Base-by-base conservation (phyloP, 2,888 invertebrate species). In the Dorcus hopei region DNA sequence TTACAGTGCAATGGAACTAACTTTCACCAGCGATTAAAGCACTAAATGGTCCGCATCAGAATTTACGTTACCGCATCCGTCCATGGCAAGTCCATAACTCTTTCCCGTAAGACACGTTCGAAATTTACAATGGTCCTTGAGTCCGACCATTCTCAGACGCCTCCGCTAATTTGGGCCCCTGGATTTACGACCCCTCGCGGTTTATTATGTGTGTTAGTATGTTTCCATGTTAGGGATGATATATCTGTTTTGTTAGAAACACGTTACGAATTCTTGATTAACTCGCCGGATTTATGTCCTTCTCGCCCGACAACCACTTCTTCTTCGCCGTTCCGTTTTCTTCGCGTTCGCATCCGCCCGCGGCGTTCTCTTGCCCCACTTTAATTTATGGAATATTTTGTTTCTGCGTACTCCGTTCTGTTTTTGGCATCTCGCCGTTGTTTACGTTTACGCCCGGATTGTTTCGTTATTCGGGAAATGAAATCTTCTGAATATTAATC, bases 31-130 rank as follows among this genome's bases (percentile, higher is more conserved):
- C 66, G 67, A 70, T 70, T 69, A 70, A 68, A 66, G 69, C 61
- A 64, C 63, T 68, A 70, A 70, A 71, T 68, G 66, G 66, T 59
- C 63, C 67, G 68, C 64, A 61, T 57, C 64, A 53, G 58, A 67
- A 72, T 71, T 72, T 72, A 70, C 68, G 66, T 48, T 64, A 69
- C 70, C 69, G 58, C 71, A 68, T 69, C 66, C 66, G 65, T 69
- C 69, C 63, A 67, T 67, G 63, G 65, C 61, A 60, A 65, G 61
- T 63, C 59, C 61, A 63, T 59, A 68, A 33, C 26, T 33, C 26
- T 33, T 33, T 33, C 26, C 26, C 1, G 26, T 7, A 33, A 33
- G 26, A 33, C 26, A 33, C 26, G 26, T 33, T 33, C 26, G 26
- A 33, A 33, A 33, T 33, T 33, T 33, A 33, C 26, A 33, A 33